Conservation (phyloP, 2,888 invertebrate species). For the Deroplatys truncata region DNA sequence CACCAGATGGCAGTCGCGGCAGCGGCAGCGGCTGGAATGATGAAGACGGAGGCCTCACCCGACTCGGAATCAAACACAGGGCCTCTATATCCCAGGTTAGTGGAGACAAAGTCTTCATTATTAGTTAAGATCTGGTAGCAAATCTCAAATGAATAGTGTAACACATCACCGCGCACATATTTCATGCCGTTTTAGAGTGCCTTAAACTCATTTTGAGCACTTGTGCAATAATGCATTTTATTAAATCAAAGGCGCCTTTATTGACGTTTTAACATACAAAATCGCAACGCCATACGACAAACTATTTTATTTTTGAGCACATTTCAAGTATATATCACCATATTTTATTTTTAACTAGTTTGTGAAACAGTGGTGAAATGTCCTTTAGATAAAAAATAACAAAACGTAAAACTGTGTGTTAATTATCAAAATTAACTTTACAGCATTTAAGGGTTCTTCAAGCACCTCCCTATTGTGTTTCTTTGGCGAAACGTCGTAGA, state of each 20-base stretch:
- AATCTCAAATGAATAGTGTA: background rate
- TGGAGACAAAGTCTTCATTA: background rate
- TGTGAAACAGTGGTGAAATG: too few relatives aligned
- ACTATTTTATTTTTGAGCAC: too few relatives aligned
- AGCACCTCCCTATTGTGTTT: too few relatives aligned
- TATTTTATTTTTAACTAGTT: too few relatives aligned
- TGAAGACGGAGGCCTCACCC: slow-evolving; percentile 62
- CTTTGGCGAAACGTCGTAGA: too few relatives aligned
- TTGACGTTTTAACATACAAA: background rate
- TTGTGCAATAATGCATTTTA: background rate
- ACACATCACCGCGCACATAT: background rate
- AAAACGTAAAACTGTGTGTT: too few relatives aligned
- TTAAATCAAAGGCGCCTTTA: background rate
- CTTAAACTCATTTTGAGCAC: background rate
- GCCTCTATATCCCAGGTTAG: slow-evolving; percentile 68
- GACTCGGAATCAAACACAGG: slow-evolving; percentile 64
- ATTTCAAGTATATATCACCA: too few relatives aligned
- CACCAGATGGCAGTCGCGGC: slow-evolving; percentile 54
- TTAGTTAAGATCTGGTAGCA: background rate
- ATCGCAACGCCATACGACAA: too few relatives aligned
- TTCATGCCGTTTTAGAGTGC: background rate
- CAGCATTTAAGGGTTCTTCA: too few relatives aligned
- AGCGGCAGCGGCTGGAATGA: slow-evolving; percentile 53
- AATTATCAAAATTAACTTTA: too few relatives aligned
- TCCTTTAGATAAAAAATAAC: too few relatives aligned